Conservation (phyloP, 2,113 vertebrate genomes). For the Prietella phreatophila region DNA sequence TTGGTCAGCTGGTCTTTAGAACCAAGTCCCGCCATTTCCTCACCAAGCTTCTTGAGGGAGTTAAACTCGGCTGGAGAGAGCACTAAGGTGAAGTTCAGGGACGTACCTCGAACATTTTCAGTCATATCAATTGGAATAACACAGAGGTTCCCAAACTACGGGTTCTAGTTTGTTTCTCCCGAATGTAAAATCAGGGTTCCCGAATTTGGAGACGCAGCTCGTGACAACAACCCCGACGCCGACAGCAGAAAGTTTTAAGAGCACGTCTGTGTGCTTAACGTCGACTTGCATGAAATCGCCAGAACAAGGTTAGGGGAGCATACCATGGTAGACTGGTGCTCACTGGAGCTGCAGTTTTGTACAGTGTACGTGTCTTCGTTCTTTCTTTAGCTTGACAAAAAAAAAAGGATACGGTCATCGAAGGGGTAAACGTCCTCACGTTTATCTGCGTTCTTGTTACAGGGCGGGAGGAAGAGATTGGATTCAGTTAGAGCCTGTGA, state of each 20-base stretch:
- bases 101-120: background rate
- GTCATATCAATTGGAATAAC: no score
- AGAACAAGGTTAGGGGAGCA: background rate
- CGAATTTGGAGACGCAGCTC: background rate
- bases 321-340: background rate
- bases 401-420: conserved; percentile 84
- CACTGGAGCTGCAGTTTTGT: background rate
- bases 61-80: conserved; percentile 78
- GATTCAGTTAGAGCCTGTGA: conserved; percentile 68
- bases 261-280: no score
- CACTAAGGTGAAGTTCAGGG: conserved; percentile 76
- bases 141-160: no score
- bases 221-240: background rate
- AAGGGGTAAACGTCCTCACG: conserved; percentile 83
- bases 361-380: background rate
- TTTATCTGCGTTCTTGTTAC: conserved; percentile 71
- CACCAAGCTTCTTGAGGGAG: conserved; percentile 73
- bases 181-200: background rate
- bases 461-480: conserved; percentile 78
- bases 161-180: no score
- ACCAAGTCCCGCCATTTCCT: conserved; percentile 70
- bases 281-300: no score
- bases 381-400: background rate
- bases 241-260: background rate
- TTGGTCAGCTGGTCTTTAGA: conserved; percentile 76